phyloP scores from a whole-genome alignment of 2,797 vertebrate genomes.

The Rhadinocentrus ornatus region DNA sequence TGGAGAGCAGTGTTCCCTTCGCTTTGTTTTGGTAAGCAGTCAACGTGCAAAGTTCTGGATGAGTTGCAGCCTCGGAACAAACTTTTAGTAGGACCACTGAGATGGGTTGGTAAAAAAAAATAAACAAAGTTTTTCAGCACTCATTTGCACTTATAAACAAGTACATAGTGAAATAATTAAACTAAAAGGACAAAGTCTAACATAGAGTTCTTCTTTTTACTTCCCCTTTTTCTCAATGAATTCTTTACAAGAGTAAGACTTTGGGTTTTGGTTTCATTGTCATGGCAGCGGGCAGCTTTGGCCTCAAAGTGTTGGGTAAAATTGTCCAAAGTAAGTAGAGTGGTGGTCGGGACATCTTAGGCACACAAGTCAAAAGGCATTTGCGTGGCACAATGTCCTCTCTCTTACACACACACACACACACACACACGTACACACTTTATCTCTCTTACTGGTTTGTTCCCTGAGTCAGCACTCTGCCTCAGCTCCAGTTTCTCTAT shows the following conservation, averaged over 20 bases:
- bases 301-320: conserved; percentile 41
- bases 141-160: conserved; percentile 24
- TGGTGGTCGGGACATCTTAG: conserved; percentile 42
- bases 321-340: conserved; percentile 36
- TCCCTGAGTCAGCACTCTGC: conserved; percentile 84
- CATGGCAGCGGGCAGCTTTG: conserved; percentile 28
- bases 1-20: background rate
- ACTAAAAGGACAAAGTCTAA: conserved; percentile 28
- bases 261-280: conserved; percentile 28
- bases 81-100: background rate
- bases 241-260: conserved; percentile 30
- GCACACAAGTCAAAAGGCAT: conserved; percentile 51
- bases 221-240: conserved; percentile 63
- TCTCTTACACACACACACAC: conserved; percentile 30
- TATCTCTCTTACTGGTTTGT: conserved; percentile 69
- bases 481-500: conserved; percentile 81
- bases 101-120: too few relatives aligned
- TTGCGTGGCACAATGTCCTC: conserved; percentile 66
- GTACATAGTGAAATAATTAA: conserved; percentile 33
- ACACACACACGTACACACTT: conserved; percentile 41
- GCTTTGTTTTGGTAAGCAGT: background rate
- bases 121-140: background rate
- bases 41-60: background rate
- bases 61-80: too few relatives aligned
- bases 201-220: conserved; percentile 53